Percentiles rank a stretch among this genome's conserved stretches.
Conservation (phyloP, 2,888 invertebrate species). For the Eugnorisma glareosa region DNA sequence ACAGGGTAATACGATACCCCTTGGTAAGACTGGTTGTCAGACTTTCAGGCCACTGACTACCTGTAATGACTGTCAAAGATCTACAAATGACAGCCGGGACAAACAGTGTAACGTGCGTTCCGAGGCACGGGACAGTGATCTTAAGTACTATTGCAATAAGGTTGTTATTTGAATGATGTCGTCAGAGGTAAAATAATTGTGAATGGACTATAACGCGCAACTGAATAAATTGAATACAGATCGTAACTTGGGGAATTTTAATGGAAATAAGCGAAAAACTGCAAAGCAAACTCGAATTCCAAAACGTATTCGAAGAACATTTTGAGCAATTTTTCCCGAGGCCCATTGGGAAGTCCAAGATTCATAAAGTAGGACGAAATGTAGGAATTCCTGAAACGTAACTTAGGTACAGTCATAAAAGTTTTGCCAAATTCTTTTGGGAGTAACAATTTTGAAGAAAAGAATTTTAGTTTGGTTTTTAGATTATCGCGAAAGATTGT, state of each 20-base stretch:
- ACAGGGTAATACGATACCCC: not conserved
- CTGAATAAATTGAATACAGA: constrained; percentile 79
- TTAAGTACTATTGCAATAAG: not conserved
- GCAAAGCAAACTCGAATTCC: constrained; percentile 77
- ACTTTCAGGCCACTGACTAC: not conserved
- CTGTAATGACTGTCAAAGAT: not conserved
- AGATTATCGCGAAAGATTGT: constrained; percentile 26
- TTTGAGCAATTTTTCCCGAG: constrained; percentile 71
- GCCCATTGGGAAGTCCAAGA: constrained; percentile 49
- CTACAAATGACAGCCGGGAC: not conserved
- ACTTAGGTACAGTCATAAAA: constrained; percentile 59
- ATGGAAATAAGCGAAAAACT: constrained; percentile 79
- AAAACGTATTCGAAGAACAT: constrained; percentile 73
- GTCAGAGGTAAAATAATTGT: not conserved
- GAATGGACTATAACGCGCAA: constrained; percentile 66
- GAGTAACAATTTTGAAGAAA: constrained; percentile 42
- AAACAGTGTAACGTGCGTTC: not conserved
- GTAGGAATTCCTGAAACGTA: constrained; percentile 55
- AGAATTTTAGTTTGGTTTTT: constrained; percentile 32
- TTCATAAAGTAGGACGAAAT: constrained; percentile 62
- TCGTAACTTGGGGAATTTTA: constrained; percentile 79
- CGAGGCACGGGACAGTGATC: not conserved
- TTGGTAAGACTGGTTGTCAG: not conserved
- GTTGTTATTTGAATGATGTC: not conserved
- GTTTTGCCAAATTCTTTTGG: constrained; percentile 59